Conservation (phyloP, 35 echinoderm and acorn worm genomes). For the Holothuria glaberrima region DNA sequence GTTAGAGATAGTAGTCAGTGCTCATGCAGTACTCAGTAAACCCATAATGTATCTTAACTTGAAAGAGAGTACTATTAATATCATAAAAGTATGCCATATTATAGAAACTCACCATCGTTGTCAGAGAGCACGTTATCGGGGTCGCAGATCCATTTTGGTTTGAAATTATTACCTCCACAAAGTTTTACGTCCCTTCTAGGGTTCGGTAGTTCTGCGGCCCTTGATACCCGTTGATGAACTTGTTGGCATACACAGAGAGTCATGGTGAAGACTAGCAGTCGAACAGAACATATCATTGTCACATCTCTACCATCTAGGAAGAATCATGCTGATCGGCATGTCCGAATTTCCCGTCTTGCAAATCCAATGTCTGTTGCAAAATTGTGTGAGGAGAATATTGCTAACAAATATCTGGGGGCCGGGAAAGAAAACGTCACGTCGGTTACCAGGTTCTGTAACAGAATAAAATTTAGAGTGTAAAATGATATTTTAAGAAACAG, state of each 20-base stretch:
- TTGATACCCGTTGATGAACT: not conserved
- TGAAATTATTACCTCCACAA: conserved; percentile 3
- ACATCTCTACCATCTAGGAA: conserved; percentile 25
- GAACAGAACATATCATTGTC: conserved; percentile 46
- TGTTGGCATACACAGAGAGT: not conserved
- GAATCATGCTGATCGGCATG: conserved; percentile 17
- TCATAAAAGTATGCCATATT: too few relatives aligned
- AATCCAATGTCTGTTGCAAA: too few relatives aligned
- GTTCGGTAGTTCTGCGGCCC: conserved; percentile 30
- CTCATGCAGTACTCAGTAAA: too few relatives aligned
- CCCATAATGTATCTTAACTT: too few relatives aligned
- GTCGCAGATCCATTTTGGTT: conserved; percentile 42
- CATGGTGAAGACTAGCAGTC: conserved; percentile 13
- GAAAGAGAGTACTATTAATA: too few relatives aligned
- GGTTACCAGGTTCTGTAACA: too few relatives aligned
- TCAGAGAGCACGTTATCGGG: conserved; percentile 21
- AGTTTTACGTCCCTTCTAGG: conserved; percentile 20
- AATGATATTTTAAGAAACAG: too few relatives aligned
- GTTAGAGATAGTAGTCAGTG: too few relatives aligned
- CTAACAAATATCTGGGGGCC: too few relatives aligned
- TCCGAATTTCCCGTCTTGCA: not conserved
- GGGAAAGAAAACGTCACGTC: too few relatives aligned
- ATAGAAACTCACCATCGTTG: conserved; percentile 16
- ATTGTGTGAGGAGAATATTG: too few relatives aligned
- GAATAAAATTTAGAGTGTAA: too few relatives aligned